Percentiles rank a stretch among this genome's conserved stretches.
These are phyloP conservation scores for Lepeophtheirus nordmannii DNA, from an alignment of 2,888 invertebrate species.

Conservation along the genomic window DNA sequence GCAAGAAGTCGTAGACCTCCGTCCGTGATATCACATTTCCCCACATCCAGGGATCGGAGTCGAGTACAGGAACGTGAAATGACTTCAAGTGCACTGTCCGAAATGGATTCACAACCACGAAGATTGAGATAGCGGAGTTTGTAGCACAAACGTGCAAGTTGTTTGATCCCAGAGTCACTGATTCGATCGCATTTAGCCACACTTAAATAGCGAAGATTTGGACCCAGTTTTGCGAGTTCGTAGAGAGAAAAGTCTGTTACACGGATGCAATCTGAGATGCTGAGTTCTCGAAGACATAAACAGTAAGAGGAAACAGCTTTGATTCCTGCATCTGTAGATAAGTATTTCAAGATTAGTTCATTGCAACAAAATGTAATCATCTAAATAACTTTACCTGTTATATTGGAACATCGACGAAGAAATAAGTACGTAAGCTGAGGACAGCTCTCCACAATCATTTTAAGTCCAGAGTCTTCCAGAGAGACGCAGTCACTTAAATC, in stretches of 20 bases:
- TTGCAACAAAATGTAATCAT: neutral
- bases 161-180: slow-evolving; percentile 66
- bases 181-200: slow-evolving; percentile 83
- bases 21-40: slow-evolving; percentile 85
- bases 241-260: slow-evolving; percentile 80
- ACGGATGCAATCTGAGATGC: slow-evolving; percentile 73
- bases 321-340: slow-evolving; percentile 60
- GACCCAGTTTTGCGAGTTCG: slow-evolving; percentile 68
- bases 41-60: slow-evolving; percentile 69
- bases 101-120: slow-evolving; percentile 78
- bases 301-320: slow-evolving; percentile 81
- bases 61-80: slow-evolving; percentile 70
- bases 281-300: slow-evolving; percentile 61
- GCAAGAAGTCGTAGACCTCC: slow-evolving; percentile 69
- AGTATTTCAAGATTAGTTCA: neutral
- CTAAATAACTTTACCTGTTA: slow-evolving; percentile 49
- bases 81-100: slow-evolving; percentile 77
- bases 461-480: slow-evolving; percentile 66
- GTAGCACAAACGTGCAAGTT: slow-evolving; percentile 70
- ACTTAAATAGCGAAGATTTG: slow-evolving; percentile 74
- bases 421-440: slow-evolving; percentile 72
- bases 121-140: slow-evolving; percentile 65
- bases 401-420: slow-evolving; percentile 66
- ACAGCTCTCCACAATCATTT: slow-evolving; percentile 67
- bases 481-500: slow-evolving; percentile 19